Evolutionary conservation across 2,113 vertebrate genomes (phyloP).

Genomic region (Phalacrocorax aristotelis): DNA sequence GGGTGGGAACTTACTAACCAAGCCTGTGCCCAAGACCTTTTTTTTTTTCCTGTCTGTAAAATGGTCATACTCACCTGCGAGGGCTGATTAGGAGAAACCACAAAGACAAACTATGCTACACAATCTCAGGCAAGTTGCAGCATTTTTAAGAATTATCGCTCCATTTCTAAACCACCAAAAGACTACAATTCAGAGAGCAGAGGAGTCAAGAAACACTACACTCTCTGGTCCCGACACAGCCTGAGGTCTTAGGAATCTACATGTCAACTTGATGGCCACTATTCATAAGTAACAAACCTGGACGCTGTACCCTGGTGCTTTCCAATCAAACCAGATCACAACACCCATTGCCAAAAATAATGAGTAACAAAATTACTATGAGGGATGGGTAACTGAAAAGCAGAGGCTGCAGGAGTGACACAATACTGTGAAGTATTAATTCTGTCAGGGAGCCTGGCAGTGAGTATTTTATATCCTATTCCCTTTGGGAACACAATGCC

Average conservation of each 20-base stretch:
- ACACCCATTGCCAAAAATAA: slow-evolving; percentile 40
- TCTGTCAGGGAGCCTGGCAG: not conserved
- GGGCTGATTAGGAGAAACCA: not conserved
- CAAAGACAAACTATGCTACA: not conserved
- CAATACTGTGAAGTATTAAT: slow-evolving; percentile 41
- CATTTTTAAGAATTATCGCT: not conserved
- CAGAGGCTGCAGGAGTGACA: slow-evolving; percentile 28
- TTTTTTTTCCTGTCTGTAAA: not conserved
- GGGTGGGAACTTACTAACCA: not conserved
- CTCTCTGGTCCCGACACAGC: not conserved
- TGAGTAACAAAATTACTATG: slow-evolving; percentile 61
- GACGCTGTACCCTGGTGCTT: not conserved
- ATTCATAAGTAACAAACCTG: not conserved
- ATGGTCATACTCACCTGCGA: slow-evolving; percentile 9
- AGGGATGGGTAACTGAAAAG: slow-evolving; percentile 45
- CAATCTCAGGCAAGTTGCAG: slow-evolving; percentile 7
- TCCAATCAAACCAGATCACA: not conserved
- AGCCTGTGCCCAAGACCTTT: not conserved
- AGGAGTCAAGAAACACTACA: not conserved
- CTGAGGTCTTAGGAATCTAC: not conserved
- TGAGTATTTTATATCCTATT: not conserved
- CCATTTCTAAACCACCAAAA: not conserved
- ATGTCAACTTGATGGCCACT: not conserved
- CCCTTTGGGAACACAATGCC: not conserved
- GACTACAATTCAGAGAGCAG: not conserved